These are phyloP conservation scores for Platichthys flesus DNA, from an alignment of 2,113 vertebrate species.

Conservation along the genomic window DNA sequence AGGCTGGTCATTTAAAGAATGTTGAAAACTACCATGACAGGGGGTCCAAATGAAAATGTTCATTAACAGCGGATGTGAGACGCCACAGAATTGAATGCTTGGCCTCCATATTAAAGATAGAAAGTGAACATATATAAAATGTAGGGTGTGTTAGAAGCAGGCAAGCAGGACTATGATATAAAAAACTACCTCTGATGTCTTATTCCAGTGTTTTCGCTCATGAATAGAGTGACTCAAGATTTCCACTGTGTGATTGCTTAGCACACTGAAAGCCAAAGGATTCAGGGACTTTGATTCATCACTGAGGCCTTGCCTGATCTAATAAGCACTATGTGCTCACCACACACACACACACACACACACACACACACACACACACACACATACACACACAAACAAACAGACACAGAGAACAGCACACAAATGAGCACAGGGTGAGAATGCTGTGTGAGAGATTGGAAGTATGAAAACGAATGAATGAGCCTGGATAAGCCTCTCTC, in stretches of 20 bases:
- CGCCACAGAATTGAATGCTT: neutral
- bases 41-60: neutral
- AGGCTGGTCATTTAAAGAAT: no score
- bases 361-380: neutral
- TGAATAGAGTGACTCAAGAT: slow-evolving; percentile 27
- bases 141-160: neutral
- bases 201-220: neutral
- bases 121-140: neutral
- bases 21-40: neutral
- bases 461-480: slow-evolving; percentile 52
- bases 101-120: neutral
- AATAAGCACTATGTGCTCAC: slow-evolving; percentile 21
- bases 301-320: slow-evolving; percentile 31
- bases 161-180: neutral
- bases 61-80: neutral
- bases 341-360: neutral
- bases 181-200: neutral
- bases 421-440: slow-evolving; percentile 38
- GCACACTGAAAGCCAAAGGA: slow-evolving; percentile 43
- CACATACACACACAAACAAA: no score
- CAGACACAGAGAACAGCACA: slow-evolving; percentile 4
- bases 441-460: slow-evolving; percentile 29
- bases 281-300: slow-evolving; percentile 44
- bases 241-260: slow-evolving; percentile 19
- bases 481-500: slow-evolving; percentile 40